Evolutionary conservation across 2,113 vertebrate genomes (phyloP).

Genomic region (Urocolius indicus): DNA sequence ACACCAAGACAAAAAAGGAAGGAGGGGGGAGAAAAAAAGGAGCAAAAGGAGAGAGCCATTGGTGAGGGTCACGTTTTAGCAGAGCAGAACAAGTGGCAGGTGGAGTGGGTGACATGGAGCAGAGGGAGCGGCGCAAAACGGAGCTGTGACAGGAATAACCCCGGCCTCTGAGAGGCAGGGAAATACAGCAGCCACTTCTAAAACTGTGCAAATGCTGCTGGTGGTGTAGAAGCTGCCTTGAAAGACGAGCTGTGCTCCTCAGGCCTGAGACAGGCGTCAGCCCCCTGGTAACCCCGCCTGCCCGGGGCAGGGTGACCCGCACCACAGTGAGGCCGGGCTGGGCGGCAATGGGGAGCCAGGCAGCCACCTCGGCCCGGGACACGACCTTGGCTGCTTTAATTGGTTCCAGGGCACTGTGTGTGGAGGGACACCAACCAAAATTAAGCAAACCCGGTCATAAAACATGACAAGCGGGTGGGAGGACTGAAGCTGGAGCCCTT

Average conservation of each 20-base stretch:
- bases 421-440: neutral
- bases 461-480: neutral
- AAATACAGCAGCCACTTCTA: accelerated
- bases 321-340: neutral
- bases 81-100: neutral
- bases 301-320: neutral
- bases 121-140: neutral
- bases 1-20: neutral
- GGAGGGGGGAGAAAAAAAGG: neutral
- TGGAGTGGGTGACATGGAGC: neutral
- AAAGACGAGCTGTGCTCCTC: neutral
- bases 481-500: neutral
- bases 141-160: neutral
- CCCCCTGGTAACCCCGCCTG: accelerated
- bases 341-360: no score
- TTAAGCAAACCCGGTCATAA: neutral
- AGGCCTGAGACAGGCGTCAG: neutral
- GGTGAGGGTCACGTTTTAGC: neutral
- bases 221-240: neutral
- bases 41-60: neutral
- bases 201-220: neutral
- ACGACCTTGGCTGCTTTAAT: accelerated
- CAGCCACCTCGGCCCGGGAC: neutral
- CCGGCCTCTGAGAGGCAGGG: neutral
- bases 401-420: neutral